Evolutionary conservation across 2,888 invertebrate species (phyloP), one percentile per base, ranked within the genome.

Genomic region (Eilema griseolum): DNA sequence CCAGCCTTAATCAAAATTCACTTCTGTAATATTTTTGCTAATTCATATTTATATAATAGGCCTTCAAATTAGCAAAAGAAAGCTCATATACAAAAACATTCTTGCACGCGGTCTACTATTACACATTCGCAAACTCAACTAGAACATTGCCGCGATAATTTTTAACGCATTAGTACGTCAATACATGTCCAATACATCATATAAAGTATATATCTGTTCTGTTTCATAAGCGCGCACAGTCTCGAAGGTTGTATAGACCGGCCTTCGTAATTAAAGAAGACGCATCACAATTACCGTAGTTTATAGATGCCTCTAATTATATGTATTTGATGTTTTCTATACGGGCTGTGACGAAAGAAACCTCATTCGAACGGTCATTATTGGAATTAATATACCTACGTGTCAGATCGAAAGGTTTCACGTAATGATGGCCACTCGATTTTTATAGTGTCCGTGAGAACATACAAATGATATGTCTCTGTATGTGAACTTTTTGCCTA

Each of bases 361-460:
- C 89, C 89, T 89, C 91, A 88, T 90, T 91, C 91, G 85, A 82
- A 84, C 88, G 88, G 93, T 94, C 94, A 95, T 95, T 95, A 95
- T 87, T 92, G 86, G 95, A 93, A 95, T 95, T 95, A 95, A 95
- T 95, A 94, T 93, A 93, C 89, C 93, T 94, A 95, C 95, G 95
- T 95, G 95, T 91, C 85, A 92, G 95, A 91, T 95, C 95, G 89
- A 90, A 89, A 93, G 94, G 93, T 93, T 90, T 88, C 85, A 79
- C 74, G 78, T 93, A 94, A 94, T 94, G 89, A 93, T 89, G 86
- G 89, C 83, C 88, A 90, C 87, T 88, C 86, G 89, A 91, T 92
- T 94, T 94, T 94, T 94, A 89, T 91, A 88, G 87, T 85, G 87
- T 87, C 88, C 94, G 95, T 94, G 95, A 94, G 95, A 95, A 94